A percentile compares a stretch with the other conserved stretches of the same genome.
Conservation (phyloP, 2,888 invertebrate genomes). For the Acleris cristana region DNA sequence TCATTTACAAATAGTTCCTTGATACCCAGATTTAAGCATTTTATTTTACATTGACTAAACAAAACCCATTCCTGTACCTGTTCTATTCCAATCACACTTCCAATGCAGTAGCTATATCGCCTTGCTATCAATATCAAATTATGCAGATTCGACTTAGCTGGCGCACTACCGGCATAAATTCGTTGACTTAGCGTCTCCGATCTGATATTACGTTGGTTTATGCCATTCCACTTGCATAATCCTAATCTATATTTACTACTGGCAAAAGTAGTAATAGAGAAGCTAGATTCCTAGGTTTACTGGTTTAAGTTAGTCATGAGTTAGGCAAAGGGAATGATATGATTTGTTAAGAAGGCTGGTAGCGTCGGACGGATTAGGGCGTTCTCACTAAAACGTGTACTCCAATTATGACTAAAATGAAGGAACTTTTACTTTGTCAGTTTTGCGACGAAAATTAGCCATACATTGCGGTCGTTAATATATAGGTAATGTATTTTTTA, state of each 20-base stretch:
- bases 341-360: background rate
- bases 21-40: too few relatives aligned
- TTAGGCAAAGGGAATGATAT: background rate
- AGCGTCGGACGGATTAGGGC: background rate
- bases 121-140: constrained; percentile 57
- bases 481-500: too few relatives aligned
- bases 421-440: too few relatives aligned
- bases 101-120: constrained; percentile 5
- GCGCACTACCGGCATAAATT: constrained; percentile 21
- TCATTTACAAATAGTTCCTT: too few relatives aligned
- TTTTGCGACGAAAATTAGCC: too few relatives aligned
- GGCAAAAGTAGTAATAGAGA: constrained; percentile 1
- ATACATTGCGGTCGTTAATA: too few relatives aligned
- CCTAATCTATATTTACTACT: constrained; percentile 27
- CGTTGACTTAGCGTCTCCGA: constrained; percentile 29
- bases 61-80: background rate
- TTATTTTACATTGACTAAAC: too few relatives aligned
- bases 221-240: constrained; percentile 21
- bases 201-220: constrained; percentile 34
- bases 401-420: too few relatives aligned
- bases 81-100: background rate
- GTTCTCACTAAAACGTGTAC: background rate
- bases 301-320: background rate
- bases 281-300: background rate
- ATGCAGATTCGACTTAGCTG: constrained; percentile 49